Conservation (phyloP, 2,797 vertebrate genomes). For the Sebastes wilsoni region DNA sequence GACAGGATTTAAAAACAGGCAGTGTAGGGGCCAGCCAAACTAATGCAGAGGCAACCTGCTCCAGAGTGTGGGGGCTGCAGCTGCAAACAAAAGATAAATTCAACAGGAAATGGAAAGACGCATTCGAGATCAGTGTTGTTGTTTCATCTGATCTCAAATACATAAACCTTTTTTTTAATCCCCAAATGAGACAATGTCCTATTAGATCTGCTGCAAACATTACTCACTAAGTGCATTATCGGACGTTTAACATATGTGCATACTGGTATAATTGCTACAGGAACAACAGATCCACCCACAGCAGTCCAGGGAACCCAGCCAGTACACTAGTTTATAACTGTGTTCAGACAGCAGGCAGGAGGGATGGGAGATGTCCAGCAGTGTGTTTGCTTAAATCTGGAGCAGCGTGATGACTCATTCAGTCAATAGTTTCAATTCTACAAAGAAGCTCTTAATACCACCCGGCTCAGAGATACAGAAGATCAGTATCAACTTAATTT, state of each 20-base stretch:
- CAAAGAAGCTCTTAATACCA: not conserved
- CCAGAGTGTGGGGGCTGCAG: too few relatives aligned
- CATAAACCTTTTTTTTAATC: not conserved
- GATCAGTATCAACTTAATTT: not conserved
- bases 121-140: not conserved
- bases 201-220: not conserved
- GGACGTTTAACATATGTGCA: not conserved
- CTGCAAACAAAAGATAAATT: not conserved
- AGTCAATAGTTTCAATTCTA: conserved; percentile 4
- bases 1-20: too few relatives aligned
- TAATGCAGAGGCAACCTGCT: too few relatives aligned
- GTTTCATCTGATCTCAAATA: not conserved
- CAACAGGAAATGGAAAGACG: not conserved
- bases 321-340: not conserved
- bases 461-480: not conserved
- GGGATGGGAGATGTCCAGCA: not conserved
- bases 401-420: conserved; percentile 29
- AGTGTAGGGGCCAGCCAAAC: too few relatives aligned
- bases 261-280: not conserved
- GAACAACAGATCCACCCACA: not conserved
- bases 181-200: not conserved
- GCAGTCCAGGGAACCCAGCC: not conserved
- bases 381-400: not conserved
- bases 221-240: not conserved
- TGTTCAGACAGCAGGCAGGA: conserved; percentile 1